phyloP scores from a whole-genome alignment of 2,113 vertebrate species.

The Dinomys branickii region DNA sequence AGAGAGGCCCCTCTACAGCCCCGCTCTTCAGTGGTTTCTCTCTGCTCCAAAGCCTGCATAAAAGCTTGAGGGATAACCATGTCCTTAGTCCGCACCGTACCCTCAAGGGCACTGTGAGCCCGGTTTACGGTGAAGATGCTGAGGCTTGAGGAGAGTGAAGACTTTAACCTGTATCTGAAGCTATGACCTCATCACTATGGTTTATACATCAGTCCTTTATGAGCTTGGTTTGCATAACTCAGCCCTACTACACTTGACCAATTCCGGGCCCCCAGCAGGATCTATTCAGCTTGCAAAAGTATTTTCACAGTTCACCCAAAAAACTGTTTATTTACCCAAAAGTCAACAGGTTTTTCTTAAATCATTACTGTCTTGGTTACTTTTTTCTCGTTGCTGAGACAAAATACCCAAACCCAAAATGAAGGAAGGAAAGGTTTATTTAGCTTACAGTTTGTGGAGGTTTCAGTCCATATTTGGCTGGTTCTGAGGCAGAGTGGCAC shows the following conservation, averaged over 20 bases:
- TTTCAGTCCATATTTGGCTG: too few species aligned
- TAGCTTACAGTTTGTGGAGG: too few species aligned
- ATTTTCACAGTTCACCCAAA: background rate
- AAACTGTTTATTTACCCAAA: background rate
- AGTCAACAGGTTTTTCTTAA: background rate
- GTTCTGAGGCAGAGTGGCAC: too few species aligned
- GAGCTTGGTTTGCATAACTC: background rate
- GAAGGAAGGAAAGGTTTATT: too few species aligned
- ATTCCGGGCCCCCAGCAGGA: background rate
- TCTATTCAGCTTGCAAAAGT: background rate
- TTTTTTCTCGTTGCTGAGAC: too few species aligned
- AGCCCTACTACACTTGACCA: background rate
- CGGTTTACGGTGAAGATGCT: background rate
- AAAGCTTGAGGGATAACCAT: too few species aligned
- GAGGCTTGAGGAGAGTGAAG: background rate
- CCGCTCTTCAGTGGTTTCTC: background rate
- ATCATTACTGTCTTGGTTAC: too few species aligned
- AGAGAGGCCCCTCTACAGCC: background rate
- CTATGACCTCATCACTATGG: background rate
- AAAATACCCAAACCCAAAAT: too few species aligned
- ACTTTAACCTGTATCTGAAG: background rate
- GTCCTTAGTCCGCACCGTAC: background rate
- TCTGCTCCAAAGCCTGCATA: background rate
- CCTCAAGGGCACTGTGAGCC: too few species aligned
- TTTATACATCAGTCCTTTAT: background rate